phyloP scores from a whole-genome alignment of 2,888 invertebrate genomes.

The Lasioglossum villosulum region DNA sequence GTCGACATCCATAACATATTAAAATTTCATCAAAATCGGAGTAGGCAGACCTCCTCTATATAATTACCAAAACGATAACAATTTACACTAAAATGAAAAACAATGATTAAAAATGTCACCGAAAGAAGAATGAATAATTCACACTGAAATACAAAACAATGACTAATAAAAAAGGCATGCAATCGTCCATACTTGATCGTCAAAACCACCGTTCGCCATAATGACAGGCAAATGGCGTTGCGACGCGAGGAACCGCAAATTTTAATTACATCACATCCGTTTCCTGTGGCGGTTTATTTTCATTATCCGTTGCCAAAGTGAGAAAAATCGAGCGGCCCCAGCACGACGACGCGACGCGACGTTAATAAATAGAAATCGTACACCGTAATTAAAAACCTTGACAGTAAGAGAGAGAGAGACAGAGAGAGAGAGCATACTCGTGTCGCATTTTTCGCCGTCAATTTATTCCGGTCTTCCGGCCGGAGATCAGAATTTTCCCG shows the following conservation, averaged over 20 bases:
- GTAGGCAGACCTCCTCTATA: no score
- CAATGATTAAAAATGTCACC: no score
- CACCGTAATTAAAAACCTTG: slow-evolving; percentile 32
- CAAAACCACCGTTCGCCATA: neutral
- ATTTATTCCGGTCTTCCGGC: slow-evolving; percentile 3
- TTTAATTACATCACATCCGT: slow-evolving; percentile 35
- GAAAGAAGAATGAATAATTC: no score
- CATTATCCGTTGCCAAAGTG: neutral
- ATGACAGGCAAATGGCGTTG: neutral
- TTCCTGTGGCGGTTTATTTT: neutral
- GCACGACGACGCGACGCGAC: neutral
- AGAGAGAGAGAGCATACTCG: neutral
- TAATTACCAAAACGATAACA: no score
- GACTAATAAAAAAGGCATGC: neutral
- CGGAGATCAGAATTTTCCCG: slow-evolving; percentile 17
- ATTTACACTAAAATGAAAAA: no score
- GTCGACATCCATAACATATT: no score
- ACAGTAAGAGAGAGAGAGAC: neutral
- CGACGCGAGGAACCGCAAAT: slow-evolving; percentile 12
- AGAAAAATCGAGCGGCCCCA: neutral
- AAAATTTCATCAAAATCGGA: no score
- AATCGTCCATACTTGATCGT: neutral
- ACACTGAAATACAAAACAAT: no score
- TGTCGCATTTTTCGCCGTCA: neutral
- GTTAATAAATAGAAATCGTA: slow-evolving; percentile 27